Conservation (phyloP, 2,888 invertebrate species). For the Nycteola revayana region DNA sequence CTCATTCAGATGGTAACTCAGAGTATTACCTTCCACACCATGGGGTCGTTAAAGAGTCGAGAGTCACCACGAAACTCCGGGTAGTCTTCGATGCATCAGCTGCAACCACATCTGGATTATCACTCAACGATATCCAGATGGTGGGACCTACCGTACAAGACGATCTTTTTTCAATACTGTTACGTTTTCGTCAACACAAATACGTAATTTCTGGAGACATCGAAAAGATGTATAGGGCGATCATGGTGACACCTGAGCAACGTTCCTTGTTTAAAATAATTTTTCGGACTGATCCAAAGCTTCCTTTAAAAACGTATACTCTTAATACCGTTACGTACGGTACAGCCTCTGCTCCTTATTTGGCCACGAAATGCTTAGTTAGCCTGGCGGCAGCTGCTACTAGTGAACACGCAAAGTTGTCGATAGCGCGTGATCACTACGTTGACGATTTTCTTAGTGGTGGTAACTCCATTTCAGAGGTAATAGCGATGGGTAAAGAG, state of each 20-base stretch:
- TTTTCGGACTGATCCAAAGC: not conserved
- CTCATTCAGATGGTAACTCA: not conserved
- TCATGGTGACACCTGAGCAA: constrained; percentile 1
- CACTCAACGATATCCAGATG: constrained; percentile 23
- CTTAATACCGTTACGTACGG: constrained; percentile 3
- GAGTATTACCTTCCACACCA: constrained; percentile 32
- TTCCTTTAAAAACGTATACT: constrained; percentile 5
- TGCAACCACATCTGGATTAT: constrained; percentile 16
- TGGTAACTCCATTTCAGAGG: not conserved
- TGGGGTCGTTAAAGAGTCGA: constrained; percentile 20
- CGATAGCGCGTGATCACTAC: constrained; percentile 2
- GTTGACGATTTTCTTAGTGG: constrained; percentile 4
- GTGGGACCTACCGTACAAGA: constrained; percentile 21
- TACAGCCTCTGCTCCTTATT: constrained; percentile 2
- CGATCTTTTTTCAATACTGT: constrained; percentile 22
- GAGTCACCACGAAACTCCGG: constrained; percentile 25
- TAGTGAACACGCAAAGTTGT: not conserved
- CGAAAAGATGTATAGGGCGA: constrained; percentile 10
- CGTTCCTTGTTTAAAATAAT: constrained; percentile 3
- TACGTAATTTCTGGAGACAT: constrained; percentile 8
- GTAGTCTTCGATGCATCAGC: constrained; percentile 34
- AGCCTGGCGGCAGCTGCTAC: not conserved
- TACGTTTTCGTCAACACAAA: constrained; percentile 18
- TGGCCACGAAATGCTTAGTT: constrained; percentile 8
- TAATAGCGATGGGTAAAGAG: not conserved